These are phyloP conservation scores for Pocillopora damicornis DNA, from an alignment of 64 coral and sea anemone genomes.

Conservation along the genomic window DNA sequence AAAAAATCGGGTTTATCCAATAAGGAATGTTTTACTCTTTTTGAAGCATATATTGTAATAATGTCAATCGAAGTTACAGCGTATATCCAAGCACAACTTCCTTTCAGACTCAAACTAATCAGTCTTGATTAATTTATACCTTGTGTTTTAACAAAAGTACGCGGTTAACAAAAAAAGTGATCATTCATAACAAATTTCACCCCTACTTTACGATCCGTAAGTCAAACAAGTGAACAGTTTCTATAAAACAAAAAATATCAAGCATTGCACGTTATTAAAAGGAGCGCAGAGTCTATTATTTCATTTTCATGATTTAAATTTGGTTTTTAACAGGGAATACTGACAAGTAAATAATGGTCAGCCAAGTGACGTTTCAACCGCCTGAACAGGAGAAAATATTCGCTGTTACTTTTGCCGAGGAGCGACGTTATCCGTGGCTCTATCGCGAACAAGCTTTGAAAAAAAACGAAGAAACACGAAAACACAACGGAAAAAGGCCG, in stretches of 20 bases:
- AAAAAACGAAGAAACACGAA: slow-evolving; percentile 38
- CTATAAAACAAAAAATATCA: no score
- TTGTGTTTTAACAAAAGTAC: slow-evolving; percentile 3
- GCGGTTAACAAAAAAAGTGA: not conserved
- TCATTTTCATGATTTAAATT: not conserved
- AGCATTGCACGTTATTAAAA: not conserved
- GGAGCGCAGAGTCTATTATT: not conserved
- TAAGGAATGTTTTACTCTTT: no score
- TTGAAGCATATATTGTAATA: not conserved
- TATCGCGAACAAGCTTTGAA: slow-evolving; percentile 26
- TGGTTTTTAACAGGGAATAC: not conserved
- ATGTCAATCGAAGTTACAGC: not conserved
- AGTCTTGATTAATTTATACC: not conserved
- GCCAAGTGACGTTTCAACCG: slow-evolving; percentile 29
- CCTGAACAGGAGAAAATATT: slow-evolving; percentile 34
- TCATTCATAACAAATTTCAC: no score
- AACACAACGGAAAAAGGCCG: slow-evolving; percentile 24
- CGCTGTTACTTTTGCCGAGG: not conserved
- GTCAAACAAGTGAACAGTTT: no score
- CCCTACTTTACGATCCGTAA: no score
- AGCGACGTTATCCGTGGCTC: slow-evolving; percentile 25
- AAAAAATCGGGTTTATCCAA: no score
- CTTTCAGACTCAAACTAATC: no score
- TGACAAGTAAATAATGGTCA: slow-evolving; percentile 1
- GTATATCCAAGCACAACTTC: no score